phyloP scores from a whole-genome alignment of 2,113 vertebrate species.

The Peromyscus maniculatus region DNA sequence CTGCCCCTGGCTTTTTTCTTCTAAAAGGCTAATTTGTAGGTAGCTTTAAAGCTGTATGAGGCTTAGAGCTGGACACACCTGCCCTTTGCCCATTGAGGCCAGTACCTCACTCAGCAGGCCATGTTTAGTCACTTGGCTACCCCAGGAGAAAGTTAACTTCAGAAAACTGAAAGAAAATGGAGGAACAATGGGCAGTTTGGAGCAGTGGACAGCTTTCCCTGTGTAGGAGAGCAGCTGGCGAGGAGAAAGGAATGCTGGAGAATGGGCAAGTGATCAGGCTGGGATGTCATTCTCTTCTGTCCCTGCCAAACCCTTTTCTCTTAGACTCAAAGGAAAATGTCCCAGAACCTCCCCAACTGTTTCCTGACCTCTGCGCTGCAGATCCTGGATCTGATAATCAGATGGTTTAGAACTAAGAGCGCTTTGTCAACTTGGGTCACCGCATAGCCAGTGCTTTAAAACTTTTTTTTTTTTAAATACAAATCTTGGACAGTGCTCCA shows the following conservation, averaged over 20 bases:
- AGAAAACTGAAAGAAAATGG: background rate
- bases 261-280: background rate
- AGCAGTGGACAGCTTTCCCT: background rate
- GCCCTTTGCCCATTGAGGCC: background rate
- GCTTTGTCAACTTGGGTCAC: background rate
- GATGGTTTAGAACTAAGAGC: background rate
- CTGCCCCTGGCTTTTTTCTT: slow-evolving; percentile 2
- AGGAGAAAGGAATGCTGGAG: background rate
- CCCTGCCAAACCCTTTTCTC: background rate
- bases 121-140: background rate
- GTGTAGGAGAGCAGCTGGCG: background rate
- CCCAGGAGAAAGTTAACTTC: slow-evolving; percentile 29
- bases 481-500: background rate
- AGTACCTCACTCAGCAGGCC: background rate
- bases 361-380: background rate
- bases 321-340: slow-evolving; percentile 8
- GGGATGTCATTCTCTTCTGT: background rate
- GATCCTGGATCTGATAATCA: slow-evolving; percentile 16
- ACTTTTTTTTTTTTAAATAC: background rate
- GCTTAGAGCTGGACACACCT: background rate
- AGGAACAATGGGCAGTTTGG: background rate
- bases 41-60: background rate
- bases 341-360: slow-evolving; percentile 6
- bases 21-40: slow-evolving; percentile 30
- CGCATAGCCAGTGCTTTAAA: background rate